A percentile compares a stretch with the other conserved stretches of the same genome.
phyloP scores from a whole-genome alignment of 2,888 invertebrate species.

The Lutraria lutraria region DNA sequence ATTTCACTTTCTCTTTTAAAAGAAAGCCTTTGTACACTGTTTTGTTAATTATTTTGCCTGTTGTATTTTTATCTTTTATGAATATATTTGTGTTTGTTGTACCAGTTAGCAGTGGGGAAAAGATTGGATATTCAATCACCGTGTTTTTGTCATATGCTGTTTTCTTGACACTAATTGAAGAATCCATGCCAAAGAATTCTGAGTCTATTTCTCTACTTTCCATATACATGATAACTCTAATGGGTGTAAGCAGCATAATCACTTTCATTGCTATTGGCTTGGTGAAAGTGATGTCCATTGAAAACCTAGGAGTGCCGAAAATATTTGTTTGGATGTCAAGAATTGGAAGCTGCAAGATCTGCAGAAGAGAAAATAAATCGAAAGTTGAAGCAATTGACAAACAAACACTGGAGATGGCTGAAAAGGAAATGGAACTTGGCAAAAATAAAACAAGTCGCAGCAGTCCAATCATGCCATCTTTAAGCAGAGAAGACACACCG shows the following conservation, averaged over 20 bases:
- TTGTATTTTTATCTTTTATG: slow-evolving; percentile 23
- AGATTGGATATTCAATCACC: slow-evolving; percentile 47
- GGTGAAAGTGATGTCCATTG: not conserved
- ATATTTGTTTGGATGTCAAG: not conserved
- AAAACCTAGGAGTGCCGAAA: not conserved
- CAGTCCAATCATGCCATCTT: not conserved
- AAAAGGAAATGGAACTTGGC: too few relatives aligned
- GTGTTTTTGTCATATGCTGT: slow-evolving; percentile 58
- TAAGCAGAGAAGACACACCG: not conserved
- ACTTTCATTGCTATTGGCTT: slow-evolving; percentile 27
- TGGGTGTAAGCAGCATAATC: slow-evolving; percentile 39
- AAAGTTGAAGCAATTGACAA: too few relatives aligned
- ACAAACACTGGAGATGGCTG: too few relatives aligned
- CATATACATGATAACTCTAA: slow-evolving; percentile 46
- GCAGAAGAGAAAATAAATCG: not conserved
- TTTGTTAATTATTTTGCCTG: slow-evolving; percentile 36
- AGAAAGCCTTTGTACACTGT: slow-evolving; percentile 44
- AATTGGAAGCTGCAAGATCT: not conserved
- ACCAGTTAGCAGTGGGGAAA: slow-evolving; percentile 46
- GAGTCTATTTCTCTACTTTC: slow-evolving; percentile 37
- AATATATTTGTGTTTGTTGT: slow-evolving; percentile 38
- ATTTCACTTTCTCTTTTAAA: slow-evolving; percentile 21
- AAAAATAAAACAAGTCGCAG: not conserved
- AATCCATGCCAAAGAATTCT: slow-evolving; percentile 54
- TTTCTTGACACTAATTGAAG: slow-evolving; percentile 51